Evolutionary conservation across 2,888 invertebrate genomes (phyloP), one percentile per base, ranked within the genome.

Genomic region (Conchocele bisecta): DNA sequence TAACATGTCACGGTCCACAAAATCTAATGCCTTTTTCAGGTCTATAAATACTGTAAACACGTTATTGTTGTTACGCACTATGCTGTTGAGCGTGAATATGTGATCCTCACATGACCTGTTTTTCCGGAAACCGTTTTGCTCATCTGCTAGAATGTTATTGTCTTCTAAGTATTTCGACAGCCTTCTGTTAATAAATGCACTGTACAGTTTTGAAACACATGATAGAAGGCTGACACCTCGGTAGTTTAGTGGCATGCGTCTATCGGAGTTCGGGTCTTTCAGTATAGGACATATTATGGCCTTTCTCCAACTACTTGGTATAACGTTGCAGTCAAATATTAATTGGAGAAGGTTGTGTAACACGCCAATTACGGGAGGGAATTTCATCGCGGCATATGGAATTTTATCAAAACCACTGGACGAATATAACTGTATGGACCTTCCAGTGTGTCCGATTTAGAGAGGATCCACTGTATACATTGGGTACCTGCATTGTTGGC

Each of bases 71-170:
- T 66, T 61, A 28, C 31, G 26, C 15, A 66, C 15, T n/a, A 72
- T 42, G 33, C 61, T 61, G 28, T 56, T 51, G 3, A 67, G 20
- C 4, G 61, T 44, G 26, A 66, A 72, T 4, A 58, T 46, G 28
- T 73, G 73, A 44, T 73, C 63, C 26, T 73, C 67, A 51, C 67
- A 64, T 13, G 73, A 63, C 26, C 73, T 37, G 22, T 46, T n/a
- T 17, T 3, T 3, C 3, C 73, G 28, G 28, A 73, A 73, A 0
- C 73, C 73, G 31, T 73, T 67, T 53, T 73, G 64, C 39, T 73
- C 63, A 20, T 73, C 63, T 1, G 67, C 51, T 3, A 66, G 33
- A n/a, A 71, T 33, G 17, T 60, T 28, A 24, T 56, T 54, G 13
- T 35, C 33, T 31, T 60, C 24, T 22, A 48, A 28, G 17, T 54